Conservation (phyloP, 2,797 vertebrate species). For the Carduelis carduelis region DNA sequence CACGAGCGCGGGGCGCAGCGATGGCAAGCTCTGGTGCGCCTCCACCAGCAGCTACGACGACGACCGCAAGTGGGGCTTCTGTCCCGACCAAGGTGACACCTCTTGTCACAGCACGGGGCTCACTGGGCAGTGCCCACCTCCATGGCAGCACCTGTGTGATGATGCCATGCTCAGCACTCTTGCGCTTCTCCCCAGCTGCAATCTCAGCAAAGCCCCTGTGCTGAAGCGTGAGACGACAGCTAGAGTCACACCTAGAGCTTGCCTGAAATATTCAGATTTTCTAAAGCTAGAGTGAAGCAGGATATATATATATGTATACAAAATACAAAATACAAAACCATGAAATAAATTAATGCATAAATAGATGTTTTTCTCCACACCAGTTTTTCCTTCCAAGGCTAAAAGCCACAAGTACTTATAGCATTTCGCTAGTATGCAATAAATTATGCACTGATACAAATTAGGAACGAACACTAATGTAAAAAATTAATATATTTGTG, state of each 20-base stretch:
- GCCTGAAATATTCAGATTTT: not conserved
- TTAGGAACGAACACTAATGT: not conserved
- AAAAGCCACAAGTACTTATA: not conserved
- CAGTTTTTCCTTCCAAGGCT: not conserved
- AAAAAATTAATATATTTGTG: not conserved
- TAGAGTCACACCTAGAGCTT: not conserved
- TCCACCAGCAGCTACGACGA: constrained; percentile 89
- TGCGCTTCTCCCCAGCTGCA: not conserved
- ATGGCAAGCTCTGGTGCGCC: constrained; percentile 93
- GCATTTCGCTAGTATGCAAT: not conserved
- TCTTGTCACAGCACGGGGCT: rapidly evolving
- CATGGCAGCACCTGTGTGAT: rapidly evolving
- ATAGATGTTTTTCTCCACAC: not conserved
- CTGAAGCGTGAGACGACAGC: not conserved
- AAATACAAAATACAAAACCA: not conserved
- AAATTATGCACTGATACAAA: not conserved
- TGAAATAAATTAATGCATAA: not conserved
- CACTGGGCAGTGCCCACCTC: not conserved
- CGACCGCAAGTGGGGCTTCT: constrained; percentile 98
- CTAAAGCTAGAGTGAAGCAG: not conserved
- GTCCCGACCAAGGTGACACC: constrained; percentile 89
- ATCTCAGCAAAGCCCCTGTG: not conserved
- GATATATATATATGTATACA: no score
- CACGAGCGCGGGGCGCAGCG: constrained; percentile 87
- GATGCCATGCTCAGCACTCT: not conserved